phyloP scores from a whole-genome alignment of 2,888 invertebrate species.

The Selenia dentaria region DNA sequence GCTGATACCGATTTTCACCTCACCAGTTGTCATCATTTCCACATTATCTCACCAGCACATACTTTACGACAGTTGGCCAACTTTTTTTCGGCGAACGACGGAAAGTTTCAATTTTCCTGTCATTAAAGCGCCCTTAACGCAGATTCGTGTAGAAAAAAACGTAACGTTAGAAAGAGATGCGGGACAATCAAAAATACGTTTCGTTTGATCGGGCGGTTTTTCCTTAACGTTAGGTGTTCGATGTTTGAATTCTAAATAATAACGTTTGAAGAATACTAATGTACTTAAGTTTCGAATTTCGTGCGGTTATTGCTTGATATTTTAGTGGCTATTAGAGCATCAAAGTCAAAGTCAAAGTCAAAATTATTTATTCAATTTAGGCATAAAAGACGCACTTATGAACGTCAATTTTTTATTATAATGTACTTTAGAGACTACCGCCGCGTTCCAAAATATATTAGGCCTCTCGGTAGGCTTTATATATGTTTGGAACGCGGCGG shows the following conservation, averaged over 20 bases:
- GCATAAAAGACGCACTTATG: no score
- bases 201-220: conserved; percentile 51
- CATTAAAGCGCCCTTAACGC: conserved; percentile 74
- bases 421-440: no score
- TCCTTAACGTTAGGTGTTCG: conserved; percentile 16
- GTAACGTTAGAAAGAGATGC: conserved; percentile 42
- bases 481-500: no score
- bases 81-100: conserved; percentile 57
- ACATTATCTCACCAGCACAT: conserved; percentile 58
- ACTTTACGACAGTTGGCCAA: conserved; percentile 63
- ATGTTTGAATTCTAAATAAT: conserved; percentile 5
- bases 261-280: background rate
- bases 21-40: conserved; percentile 50
- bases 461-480: no score
- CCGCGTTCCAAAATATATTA: no score
- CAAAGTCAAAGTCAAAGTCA: no score
- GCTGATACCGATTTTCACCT: conserved; percentile 29
- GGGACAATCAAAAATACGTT: conserved; percentile 69
- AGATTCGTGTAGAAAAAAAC: conserved; percentile 44
- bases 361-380: no score
- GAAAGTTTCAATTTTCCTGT: conserved; percentile 78
- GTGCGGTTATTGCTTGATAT: no score
- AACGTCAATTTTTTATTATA: no score
- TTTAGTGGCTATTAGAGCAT: no score
- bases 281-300: background rate